Base-by-base conservation (phyloP, 2,888 invertebrate species). In the Baronia brevicornis region DNA sequence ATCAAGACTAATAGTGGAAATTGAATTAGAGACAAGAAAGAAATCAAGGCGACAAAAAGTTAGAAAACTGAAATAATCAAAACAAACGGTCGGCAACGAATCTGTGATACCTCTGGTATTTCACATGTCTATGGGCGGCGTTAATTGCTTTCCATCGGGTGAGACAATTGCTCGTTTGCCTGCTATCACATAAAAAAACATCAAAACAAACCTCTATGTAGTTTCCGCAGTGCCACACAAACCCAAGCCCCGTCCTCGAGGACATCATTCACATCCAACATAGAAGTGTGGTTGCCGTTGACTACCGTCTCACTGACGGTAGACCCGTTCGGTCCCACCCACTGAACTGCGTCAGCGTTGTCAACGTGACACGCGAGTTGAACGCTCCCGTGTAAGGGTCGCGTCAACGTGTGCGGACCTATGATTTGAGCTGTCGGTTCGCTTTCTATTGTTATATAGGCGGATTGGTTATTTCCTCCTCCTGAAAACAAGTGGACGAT, bases 121-220 rank as follows among this genome's bases (percentile, higher is more conserved):
- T n/a, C n/a, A n/a, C n/a, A n/a, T n/a, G n/a, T n/a, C n/a, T n/a
- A n/a, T n/a, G n/a, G n/a, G n/a, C n/a, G n/a, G n/a, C n/a, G n/a
- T n/a, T n/a, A n/a, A n/a, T n/a, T n/a, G n/a, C n/a, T n/a, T n/a
- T n/a, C n/a, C n/a, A n/a, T n/a, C n/a, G n/a, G n/a, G n/a, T n/a
- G n/a, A n/a, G n/a, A n/a, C n/a, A n/a, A n/a, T n/a, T n/a, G n/a
- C n/a, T n/a, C n/a, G n/a, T n/a, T n/a, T n/a, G n/a, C n/a, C n/a
- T n/a, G n/a, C 95, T n/a, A n/a, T n/a, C n/a, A n/a, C n/a, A n/a
- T n/a, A 68, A 27, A 9, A 27, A 19, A 17, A 20, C 22, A 17
- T 5, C 1, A 26, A 9, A 5, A 35, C 5, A 36, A 41, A 78
- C 79, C 70, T 49, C 46, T 60, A 26, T 51, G 46, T 4, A 30